phyloP scores from a whole-genome alignment of 2,797 vertebrate species.

The Typhlichthys eigenmanni region DNA sequence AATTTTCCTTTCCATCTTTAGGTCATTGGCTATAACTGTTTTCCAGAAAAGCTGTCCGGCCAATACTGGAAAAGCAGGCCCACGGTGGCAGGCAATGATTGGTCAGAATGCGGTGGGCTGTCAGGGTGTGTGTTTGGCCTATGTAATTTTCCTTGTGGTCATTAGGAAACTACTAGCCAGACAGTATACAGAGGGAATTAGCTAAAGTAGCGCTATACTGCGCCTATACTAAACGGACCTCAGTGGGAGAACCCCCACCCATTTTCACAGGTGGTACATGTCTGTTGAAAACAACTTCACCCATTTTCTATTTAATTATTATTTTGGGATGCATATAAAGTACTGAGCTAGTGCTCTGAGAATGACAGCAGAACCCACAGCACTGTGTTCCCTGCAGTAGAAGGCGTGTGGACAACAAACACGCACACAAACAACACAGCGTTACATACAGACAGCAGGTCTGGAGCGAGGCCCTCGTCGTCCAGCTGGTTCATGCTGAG shows the following conservation, averaged over 20 bases:
- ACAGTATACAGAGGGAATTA: slow-evolving; percentile 66
- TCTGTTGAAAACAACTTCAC: no score
- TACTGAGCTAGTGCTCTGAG: no score
- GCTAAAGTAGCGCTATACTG: slow-evolving; percentile 51
- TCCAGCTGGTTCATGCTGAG: slow-evolving; percentile 81
- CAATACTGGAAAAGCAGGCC: slow-evolving; percentile 38
- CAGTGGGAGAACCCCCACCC: no score
- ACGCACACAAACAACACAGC: neutral
- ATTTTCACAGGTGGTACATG: no score
- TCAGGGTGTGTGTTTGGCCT: slow-evolving; percentile 49
- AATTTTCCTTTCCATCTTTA: slow-evolving; percentile 51
- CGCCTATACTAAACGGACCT: slow-evolving; percentile 40
- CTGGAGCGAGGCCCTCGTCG: slow-evolving; percentile 65
- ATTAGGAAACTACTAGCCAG: slow-evolving; percentile 52
- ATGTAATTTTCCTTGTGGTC: slow-evolving; percentile 47
- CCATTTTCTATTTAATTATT: no score
- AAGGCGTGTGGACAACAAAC: neutral
- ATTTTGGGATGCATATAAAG: no score
- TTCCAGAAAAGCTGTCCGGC: slow-evolving; percentile 39
- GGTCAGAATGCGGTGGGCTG: slow-evolving; percentile 50
- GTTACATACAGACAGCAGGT: slow-evolving; percentile 72
- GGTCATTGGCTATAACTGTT: slow-evolving; percentile 54
- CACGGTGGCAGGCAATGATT: slow-evolving; percentile 43
- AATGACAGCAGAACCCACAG: no score
- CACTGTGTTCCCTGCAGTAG: neutral